phyloP scores from a whole-genome alignment of 2,888 invertebrate species.

The Cantharis rufa region DNA sequence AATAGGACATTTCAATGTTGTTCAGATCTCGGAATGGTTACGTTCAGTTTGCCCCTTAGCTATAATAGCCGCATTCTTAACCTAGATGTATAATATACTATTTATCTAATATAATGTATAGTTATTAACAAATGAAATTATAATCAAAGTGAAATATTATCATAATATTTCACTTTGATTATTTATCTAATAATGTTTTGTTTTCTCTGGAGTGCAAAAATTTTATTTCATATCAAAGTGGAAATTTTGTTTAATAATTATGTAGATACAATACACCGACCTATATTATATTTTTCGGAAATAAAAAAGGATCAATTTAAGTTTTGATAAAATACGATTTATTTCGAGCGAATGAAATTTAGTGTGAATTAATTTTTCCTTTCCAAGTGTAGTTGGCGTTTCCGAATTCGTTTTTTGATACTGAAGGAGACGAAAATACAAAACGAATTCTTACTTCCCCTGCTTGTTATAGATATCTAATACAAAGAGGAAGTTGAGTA shows the following conservation, averaged over 20 bases:
- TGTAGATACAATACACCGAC: too few species aligned
- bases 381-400: background rate
- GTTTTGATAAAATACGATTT: background rate
- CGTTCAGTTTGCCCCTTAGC: too few species aligned
- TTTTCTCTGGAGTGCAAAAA: background rate
- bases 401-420: background rate
- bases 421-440: background rate
- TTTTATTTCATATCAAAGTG: background rate
- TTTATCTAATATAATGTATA: too few species aligned
- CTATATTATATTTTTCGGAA: background rate
- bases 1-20: too few species aligned
- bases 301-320: background rate
- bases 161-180: too few species aligned
- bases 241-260: too few species aligned
- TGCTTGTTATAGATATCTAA: background rate
- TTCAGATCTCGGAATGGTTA: too few species aligned
- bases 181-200: background rate
- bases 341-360: background rate
- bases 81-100: too few species aligned
- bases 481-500: background rate
- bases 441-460: background rate
- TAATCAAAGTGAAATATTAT: too few species aligned
- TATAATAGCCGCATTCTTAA: too few species aligned
- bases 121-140: too few species aligned
- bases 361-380: background rate